phyloP scores from a whole-genome alignment of 2,113 vertebrate species.

The Clarias gariepinus region DNA sequence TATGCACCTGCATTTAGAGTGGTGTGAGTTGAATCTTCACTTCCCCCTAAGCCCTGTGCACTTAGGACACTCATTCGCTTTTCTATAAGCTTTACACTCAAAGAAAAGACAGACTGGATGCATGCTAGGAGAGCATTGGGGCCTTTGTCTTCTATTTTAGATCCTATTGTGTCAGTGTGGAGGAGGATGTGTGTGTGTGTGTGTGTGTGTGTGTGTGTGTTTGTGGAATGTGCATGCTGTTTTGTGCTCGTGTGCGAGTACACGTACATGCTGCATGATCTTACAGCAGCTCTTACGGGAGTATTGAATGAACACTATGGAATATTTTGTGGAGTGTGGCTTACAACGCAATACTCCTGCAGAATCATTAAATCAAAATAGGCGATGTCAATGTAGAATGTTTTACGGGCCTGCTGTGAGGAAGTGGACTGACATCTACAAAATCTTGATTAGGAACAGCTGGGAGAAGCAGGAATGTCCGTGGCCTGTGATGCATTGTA shows the following conservation, averaged over 20 bases:
- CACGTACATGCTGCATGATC: background rate
- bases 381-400: background rate
- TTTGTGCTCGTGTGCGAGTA: background rate
- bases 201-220: background rate
- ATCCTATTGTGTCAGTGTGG: slow-evolving; percentile 46
- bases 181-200: slow-evolving; percentile 20
- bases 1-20: background rate
- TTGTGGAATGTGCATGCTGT: background rate
- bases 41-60: background rate
- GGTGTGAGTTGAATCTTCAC: background rate
- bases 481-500: slow-evolving; percentile 27
- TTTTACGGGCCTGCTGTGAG: background rate
- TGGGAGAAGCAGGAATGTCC: slow-evolving; percentile 45
- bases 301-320: slow-evolving; percentile 9
- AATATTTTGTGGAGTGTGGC: background rate
- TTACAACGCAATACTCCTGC: slow-evolving; percentile 3
- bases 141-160: slow-evolving; percentile 44
- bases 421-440: slow-evolving; percentile 34
- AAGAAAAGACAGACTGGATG: background rate
- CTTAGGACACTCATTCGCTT: background rate
- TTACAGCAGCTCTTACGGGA: slow-evolving; percentile 29
- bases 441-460: slow-evolving; percentile 48
- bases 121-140: background rate
- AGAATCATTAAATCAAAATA: slow-evolving; percentile 29
- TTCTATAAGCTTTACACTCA: background rate